phyloP scores from a whole-genome alignment of 2,888 invertebrate species.

The Entomobrya proxima region DNA sequence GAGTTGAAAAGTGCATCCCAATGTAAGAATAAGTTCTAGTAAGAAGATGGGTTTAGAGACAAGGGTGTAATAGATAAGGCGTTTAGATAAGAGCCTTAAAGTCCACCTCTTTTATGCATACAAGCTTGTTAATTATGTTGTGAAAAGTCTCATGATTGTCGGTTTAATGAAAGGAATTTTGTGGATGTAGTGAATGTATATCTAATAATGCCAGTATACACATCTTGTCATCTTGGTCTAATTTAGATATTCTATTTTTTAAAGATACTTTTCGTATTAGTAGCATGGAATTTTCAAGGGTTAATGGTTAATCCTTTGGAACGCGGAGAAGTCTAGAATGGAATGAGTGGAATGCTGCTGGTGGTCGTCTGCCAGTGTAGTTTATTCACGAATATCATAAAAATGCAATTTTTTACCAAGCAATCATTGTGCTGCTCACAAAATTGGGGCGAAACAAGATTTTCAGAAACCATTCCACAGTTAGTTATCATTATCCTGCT shows the following conservation, averaged over 20 bases:
- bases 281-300: not conserved
- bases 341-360: slow-evolving; percentile 18
- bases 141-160: not conserved
- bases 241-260: not conserved
- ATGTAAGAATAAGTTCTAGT: no score
- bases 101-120: not conserved
- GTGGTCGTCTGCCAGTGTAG: not conserved
- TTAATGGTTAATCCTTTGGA: slow-evolving; percentile 14
- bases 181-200: not conserved
- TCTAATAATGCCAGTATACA: no score
- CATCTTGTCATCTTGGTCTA: no score
- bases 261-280: not conserved
- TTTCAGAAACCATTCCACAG: no score
- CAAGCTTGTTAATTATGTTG: not conserved
- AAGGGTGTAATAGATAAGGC: slow-evolving; percentile 42
- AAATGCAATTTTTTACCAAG: no score
- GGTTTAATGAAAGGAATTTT: not conserved
- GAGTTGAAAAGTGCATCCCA: no score
- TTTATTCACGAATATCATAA: no score
- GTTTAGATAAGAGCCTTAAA: not conserved
- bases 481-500: no score
- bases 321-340: not conserved
- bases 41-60: not conserved
- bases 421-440: no score
- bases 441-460: not conserved